Evolutionary conservation across 2,888 invertebrate species (phyloP).

Genomic region (Drosophila acutilabella): DNA sequence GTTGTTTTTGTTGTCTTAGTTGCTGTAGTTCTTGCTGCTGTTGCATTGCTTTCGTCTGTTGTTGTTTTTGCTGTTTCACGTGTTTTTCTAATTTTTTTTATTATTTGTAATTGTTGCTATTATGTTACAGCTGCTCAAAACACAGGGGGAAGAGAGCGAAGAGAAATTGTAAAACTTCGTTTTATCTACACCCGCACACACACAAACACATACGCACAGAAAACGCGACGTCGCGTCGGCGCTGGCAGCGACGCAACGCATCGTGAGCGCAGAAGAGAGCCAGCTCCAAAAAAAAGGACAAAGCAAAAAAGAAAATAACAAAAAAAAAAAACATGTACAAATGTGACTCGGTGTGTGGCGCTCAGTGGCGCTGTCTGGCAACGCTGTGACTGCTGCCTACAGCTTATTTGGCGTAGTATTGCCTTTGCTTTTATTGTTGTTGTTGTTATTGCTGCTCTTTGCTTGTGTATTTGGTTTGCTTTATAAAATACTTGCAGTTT

Average conservation of each 20-base stretch:
- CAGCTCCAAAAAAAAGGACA: constrained; percentile 36
- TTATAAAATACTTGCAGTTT: background rate
- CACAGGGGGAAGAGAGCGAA: constrained; percentile 12
- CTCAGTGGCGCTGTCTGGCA: constrained; percentile 34
- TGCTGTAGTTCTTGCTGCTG: constrained; percentile 19
- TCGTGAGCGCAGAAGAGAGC: constrained; percentile 28
- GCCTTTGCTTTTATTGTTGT: background rate
- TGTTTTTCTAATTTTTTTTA: constrained; percentile 1
- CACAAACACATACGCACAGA: constrained; percentile 10
- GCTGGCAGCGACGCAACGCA: constrained; percentile 11
- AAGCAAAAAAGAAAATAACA: constrained; percentile 1
- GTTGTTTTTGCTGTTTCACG: constrained; percentile 19
- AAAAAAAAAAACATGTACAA: constrained; percentile 21
- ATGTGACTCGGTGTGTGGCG: constrained; percentile 47
- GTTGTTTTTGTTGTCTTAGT: constrained; percentile 12
- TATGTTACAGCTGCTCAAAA: background rate
- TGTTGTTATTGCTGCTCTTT: constrained; percentile 1
- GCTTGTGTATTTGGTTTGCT: background rate
- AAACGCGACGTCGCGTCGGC: background rate
- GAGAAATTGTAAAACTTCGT: constrained; percentile 13
- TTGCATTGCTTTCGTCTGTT: constrained; percentile 25
- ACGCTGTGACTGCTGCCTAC: constrained; percentile 31
- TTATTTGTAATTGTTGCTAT: constrained; percentile 26
- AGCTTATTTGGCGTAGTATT: constrained; percentile 9
- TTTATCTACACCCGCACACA: constrained; percentile 54